Evolutionary conservation across 1,140 invertebrate species (phyloP), one percentile per base, ranked within the genome.

Genomic region (Drosophila ananassae): DNA sequence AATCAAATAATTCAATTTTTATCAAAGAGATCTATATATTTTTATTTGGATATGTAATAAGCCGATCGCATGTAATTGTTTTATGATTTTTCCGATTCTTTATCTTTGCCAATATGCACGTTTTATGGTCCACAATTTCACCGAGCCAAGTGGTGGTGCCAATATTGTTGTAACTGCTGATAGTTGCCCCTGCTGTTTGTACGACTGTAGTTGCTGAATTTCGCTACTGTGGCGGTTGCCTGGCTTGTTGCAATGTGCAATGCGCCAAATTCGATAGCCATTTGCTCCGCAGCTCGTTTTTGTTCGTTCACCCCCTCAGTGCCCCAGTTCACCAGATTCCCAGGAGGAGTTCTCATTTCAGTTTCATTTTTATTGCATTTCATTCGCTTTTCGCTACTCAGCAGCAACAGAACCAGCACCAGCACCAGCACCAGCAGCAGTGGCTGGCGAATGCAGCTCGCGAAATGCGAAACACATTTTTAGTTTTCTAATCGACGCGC

Each of bases 81-180:
- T 28, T 44, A 64, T 25, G 34, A 25, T 21, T 21, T 21, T 25
- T 28, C 25, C 37, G 61, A 41, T 58, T 44, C 48, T 68, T 51
- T 41, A 53, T 51, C 48, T 50, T 58, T 60, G 50, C 32, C 73
- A 80, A 62, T 77, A 82, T 74, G 64, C 81, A 85, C 81, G 81
- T 85, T 87, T 85, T 87, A 87, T 87, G 74, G 77, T 78, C 72
- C 77, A 85, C 81, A 82, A 85, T 85, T 85, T 85, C 77, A 85
- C 68, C 80, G 73, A 68, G 76, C 60, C 66, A 77, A 66, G 57
- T 59, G 57, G 71, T 89, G 83, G 83, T 87, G 83, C 83, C 83
- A 87, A 87, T 87, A 89, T 87, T 87, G 83, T 87, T 87, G 83
- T 87, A 89, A 87, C 78, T 82, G 78, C 83, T 85, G 81, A 85